These are phyloP conservation scores for Sciurus vulgaris DNA, from an alignment of 2,797 vertebrate genomes.

Conservation along the genomic window DNA sequence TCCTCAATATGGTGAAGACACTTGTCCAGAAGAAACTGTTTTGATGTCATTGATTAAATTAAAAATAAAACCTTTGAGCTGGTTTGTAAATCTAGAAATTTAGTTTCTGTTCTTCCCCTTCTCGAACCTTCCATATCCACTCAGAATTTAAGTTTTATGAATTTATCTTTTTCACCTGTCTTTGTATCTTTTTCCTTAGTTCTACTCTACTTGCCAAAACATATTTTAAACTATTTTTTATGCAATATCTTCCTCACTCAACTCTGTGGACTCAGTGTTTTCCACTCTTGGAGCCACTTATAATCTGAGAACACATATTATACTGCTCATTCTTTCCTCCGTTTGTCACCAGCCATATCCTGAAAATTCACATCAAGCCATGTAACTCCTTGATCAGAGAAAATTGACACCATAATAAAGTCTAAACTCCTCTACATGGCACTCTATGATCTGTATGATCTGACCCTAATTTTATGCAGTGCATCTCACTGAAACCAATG, in stretches of 20 bases:
- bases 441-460: not conserved
- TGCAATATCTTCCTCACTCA: not conserved
- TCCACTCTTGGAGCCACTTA: not conserved
- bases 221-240: not conserved
- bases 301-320: not conserved
- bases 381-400: not conserved
- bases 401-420: not conserved
- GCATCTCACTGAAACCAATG: not conserved
- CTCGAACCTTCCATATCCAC: not conserved
- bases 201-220: not conserved
- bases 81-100: not conserved
- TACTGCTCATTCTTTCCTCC: not conserved
- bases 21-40: conserved; percentile 1
- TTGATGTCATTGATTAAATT: not conserved
- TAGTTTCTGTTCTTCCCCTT: not conserved
- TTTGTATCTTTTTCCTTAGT: not conserved
- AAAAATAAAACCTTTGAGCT: not conserved
- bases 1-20: not conserved
- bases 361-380: not conserved
- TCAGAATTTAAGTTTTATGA: not conserved
- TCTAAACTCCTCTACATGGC: not conserved
- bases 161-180: not conserved
- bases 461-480: not conserved
- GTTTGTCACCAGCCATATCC: not conserved
- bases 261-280: not conserved